Conservation (phyloP, 1,140 invertebrate genomes). For the Drosophila kikkawai region DNA sequence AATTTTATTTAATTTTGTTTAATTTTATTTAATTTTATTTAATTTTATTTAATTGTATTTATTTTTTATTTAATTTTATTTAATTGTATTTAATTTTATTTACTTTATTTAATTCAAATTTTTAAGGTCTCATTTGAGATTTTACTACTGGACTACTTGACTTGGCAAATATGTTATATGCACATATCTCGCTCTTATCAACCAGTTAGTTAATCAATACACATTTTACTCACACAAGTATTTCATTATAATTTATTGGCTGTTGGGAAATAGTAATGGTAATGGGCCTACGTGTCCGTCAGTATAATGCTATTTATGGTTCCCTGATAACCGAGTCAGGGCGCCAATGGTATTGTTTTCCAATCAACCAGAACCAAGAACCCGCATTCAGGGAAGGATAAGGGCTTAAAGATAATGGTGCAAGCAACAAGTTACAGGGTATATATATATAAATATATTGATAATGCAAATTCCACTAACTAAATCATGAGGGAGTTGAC, state of each 20-base stretch:
- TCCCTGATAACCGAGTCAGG: constrained; percentile 44
- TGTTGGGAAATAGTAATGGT: constrained; percentile 48
- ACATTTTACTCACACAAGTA: constrained; percentile 12
- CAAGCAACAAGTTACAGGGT: constrained; percentile 13
- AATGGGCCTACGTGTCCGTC: constrained; percentile 49
- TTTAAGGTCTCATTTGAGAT: neutral
- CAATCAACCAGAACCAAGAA: constrained; percentile 11
- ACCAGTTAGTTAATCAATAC: constrained; percentile 39
- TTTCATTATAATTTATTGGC: constrained; percentile 65
- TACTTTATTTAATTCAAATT: too few relatives aligned
- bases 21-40: too few relatives aligned
- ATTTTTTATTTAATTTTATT: too few relatives aligned
- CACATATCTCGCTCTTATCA: constrained; percentile 40
- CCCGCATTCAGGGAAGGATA: constrained; percentile 25
- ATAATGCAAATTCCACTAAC: constrained; percentile 8
- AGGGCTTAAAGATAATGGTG: constrained; percentile 27
- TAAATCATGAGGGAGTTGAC: constrained; percentile 7
- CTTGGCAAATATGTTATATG: neutral
- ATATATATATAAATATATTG: neutral
- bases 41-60: too few relatives aligned
- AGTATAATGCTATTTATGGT: constrained; percentile 60
- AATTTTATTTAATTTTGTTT: too few relatives aligned
- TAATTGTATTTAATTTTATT: too few relatives aligned
- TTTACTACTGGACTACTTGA: neutral
- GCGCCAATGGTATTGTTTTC: constrained; percentile 33